A percentile compares a stretch with the other conserved stretches of the same genome.
Conservation (phyloP, 2,797 vertebrate species). For the Brachymystax lenok region DNA sequence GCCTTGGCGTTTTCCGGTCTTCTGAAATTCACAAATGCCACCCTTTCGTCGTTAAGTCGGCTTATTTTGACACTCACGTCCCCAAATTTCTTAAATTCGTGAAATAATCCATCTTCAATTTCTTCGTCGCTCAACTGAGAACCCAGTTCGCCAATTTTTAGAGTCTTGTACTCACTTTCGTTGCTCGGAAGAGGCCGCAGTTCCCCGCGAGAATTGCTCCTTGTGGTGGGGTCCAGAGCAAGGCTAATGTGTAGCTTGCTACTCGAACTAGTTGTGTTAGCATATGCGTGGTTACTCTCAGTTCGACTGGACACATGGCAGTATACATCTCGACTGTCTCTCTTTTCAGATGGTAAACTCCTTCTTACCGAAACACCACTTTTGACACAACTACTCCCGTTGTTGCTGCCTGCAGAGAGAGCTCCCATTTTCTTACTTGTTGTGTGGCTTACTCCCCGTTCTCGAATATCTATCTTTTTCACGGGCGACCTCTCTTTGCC, state of each 20-base stretch:
- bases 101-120: slow-evolving; percentile 94
- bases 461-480: slow-evolving; percentile 88
- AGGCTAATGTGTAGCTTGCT: slow-evolving; percentile 70
- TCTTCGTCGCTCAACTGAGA: slow-evolving; percentile 92
- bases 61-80: slow-evolving; percentile 97
- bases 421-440: slow-evolving; percentile 76
- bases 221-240: slow-evolving; percentile 55
- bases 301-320: slow-evolving; percentile 68
- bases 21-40: slow-evolving; percentile 95
- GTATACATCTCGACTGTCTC: slow-evolving; percentile 69
- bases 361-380: slow-evolving; percentile 64
- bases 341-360: slow-evolving; percentile 74
- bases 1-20: slow-evolving; percentile 92
- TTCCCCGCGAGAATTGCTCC: slow-evolving; percentile 69
- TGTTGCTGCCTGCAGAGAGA: slow-evolving; percentile 62
- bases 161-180: slow-evolving; percentile 90
- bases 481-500: slow-evolving; percentile 92
- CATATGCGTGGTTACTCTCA: slow-evolving; percentile 77
- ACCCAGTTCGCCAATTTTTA: slow-evolving; percentile 94
- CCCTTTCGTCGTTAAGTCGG: slow-evolving; percentile 86
- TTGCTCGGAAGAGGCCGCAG: slow-evolving; percentile 63
- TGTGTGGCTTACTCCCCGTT: slow-evolving; percentile 86
- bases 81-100: slow-evolving; percentile 95
- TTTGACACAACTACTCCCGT: slow-evolving; percentile 67
- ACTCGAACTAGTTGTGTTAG: slow-evolving; percentile 47